Percentiles rank a stretch among this genome's conserved stretches.
phyloP scores from a whole-genome alignment of 2,113 vertebrate species.

The Zingel zingel region DNA sequence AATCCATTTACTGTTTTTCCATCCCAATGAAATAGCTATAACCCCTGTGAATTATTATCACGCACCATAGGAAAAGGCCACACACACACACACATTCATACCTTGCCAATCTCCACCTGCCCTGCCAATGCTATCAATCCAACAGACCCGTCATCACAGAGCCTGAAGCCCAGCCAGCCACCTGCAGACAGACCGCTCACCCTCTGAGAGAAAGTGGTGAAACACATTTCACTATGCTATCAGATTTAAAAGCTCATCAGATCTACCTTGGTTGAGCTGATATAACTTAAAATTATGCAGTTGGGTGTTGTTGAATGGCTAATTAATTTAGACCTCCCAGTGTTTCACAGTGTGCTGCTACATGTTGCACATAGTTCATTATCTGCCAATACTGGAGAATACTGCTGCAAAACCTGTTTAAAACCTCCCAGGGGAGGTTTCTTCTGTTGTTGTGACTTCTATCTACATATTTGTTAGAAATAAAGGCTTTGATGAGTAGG shows the following conservation, averaged over 20 bases:
- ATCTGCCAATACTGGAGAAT: constrained; percentile 5
- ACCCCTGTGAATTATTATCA: constrained; percentile 26
- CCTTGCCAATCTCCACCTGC: constrained; percentile 19
- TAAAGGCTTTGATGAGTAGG: neutral
- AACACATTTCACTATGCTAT: constrained; percentile 34
- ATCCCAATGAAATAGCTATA: constrained; percentile 21
- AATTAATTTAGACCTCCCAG: constrained; percentile 46
- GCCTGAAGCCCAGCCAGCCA: neutral
- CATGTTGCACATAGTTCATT: constrained; percentile 12
- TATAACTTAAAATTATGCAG: constrained; percentile 11
- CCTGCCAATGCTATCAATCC: neutral
- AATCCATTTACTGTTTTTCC: constrained; percentile 17
- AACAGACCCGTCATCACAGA: constrained; percentile 19
- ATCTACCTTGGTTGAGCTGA: constrained; percentile 27
- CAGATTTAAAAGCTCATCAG: constrained; percentile 39
- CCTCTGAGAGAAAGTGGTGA: constrained; percentile 29
- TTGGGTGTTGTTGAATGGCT: constrained; percentile 25
- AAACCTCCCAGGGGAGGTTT: constrained; percentile 5
- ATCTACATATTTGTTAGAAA: constrained; percentile 11
- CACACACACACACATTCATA: neutral
- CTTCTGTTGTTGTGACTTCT: constrained; percentile 7
- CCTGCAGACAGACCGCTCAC: constrained; percentile 26
- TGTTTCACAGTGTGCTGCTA: constrained; percentile 33
- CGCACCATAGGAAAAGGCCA: neutral
- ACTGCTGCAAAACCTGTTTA: neutral